Evolutionary conservation across 1,140 invertebrate genomes (phyloP).

Genomic region (Agraylea sexmaculata): DNA sequence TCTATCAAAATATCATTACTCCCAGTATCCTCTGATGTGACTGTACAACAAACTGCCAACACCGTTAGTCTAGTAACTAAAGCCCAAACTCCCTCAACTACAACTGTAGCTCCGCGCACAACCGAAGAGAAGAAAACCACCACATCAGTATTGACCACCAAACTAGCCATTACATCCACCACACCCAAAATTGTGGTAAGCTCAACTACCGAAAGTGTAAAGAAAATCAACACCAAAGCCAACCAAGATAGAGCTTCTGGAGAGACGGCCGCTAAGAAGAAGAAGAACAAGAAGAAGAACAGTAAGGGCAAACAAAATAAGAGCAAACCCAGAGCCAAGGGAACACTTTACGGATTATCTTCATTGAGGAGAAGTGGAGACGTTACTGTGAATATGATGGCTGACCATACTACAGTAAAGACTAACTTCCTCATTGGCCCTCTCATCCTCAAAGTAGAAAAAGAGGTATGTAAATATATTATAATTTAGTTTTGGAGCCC

Average conservation of each 20-base stretch:
- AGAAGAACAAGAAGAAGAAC: conserved; percentile 23
- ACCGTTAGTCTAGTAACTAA: too few relatives aligned
- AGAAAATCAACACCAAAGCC: conserved; percentile 29
- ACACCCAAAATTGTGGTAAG: conserved; percentile 9
- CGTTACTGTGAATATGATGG: conserved; percentile 65
- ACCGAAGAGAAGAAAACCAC: too few relatives aligned
- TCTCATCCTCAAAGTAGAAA: conserved; percentile 64
- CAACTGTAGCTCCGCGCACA: too few relatives aligned
- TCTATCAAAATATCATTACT: too few relatives aligned
- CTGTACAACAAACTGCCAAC: too few relatives aligned
- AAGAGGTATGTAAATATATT: conserved; percentile 44
- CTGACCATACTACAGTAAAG: conserved; percentile 65
- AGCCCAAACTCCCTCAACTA: too few relatives aligned
- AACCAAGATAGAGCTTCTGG: conserved; percentile 18
- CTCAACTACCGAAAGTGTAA: conserved; percentile 18
- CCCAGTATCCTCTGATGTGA: too few relatives aligned
- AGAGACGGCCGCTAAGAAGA: conserved; percentile 20
- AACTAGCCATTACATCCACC: conserved; percentile 3
- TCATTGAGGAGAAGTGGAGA: conserved; percentile 63
- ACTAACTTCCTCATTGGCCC: conserved; percentile 70
- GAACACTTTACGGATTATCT: conserved; percentile 65
- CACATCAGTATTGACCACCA: background rate
- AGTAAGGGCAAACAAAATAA: conserved; percentile 41
- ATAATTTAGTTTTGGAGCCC: background rate
- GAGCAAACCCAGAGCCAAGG: conserved; percentile 52